Conservation (phyloP, 2,113 vertebrate genomes). For the Cyphomyrus plagiostoma region DNA sequence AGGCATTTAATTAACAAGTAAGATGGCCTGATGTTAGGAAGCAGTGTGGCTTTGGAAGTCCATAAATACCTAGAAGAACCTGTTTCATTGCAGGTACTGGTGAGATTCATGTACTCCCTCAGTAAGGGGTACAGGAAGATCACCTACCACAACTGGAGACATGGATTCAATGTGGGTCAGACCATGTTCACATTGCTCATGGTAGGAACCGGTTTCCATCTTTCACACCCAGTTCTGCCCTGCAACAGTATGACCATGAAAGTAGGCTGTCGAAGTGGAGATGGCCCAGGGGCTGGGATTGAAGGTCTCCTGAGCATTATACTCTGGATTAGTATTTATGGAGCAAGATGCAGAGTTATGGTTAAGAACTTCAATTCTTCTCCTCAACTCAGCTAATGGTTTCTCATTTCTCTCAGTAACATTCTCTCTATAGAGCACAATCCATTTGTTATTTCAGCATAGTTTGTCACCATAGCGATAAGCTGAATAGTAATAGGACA, state of each 20-base stretch:
- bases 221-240: not conserved
- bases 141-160: slow-evolving; percentile 76
- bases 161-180: slow-evolving; percentile 73
- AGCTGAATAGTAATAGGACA: not conserved
- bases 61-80: not conserved
- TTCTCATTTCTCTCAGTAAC: not conserved
- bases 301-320: not conserved
- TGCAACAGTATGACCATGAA: not conserved
- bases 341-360: not conserved
- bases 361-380: not conserved
- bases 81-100: slow-evolving; percentile 49
- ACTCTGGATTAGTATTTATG: not conserved
- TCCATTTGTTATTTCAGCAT: not conserved
- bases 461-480: not conserved
- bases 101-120: slow-evolving; percentile 63
- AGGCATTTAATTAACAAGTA: not conserved
- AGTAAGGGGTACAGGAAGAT: slow-evolving; percentile 71
- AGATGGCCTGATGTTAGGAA: not conserved
- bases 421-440: not conserved
- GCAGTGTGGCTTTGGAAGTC: not conserved
- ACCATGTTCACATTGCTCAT: slow-evolving; percentile 74
- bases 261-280: not conserved
- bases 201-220: slow-evolving; percentile 37
- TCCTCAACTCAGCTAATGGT: not conserved
- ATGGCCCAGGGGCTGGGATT: not conserved